Evolutionary conservation across 2,113 vertebrate genomes (phyloP).

Genomic region (Lagenorhynchus albirostris): DNA sequence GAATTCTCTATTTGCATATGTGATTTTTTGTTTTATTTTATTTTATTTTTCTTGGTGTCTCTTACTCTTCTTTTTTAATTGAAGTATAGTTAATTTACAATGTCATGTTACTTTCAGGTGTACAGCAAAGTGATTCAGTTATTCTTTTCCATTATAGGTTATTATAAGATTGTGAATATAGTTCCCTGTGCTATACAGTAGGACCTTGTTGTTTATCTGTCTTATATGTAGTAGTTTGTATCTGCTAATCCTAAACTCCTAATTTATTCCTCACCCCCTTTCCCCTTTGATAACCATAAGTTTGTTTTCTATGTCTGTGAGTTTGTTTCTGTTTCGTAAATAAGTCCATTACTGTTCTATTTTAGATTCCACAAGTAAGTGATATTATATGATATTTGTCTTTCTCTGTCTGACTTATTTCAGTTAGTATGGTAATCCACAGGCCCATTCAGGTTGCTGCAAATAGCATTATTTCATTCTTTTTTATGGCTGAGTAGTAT

Average conservation of each 20-base stretch:
- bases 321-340: not conserved
- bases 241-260: not conserved
- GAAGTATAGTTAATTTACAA: not conserved
- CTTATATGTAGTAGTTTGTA: not conserved
- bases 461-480: not conserved
- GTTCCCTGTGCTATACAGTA: not conserved
- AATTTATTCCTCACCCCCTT: not conserved
- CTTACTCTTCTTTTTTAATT: not conserved
- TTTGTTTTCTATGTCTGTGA: not conserved
- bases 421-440: not conserved
- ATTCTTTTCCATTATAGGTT: not conserved
- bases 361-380: not conserved
- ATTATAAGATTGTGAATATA: not conserved
- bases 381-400: not conserved
- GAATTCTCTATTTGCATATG: not conserved
- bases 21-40: not conserved
- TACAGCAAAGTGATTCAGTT: not conserved
- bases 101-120: not conserved
- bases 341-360: not conserved
- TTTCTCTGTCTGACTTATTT: not conserved
- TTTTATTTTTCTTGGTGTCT: not conserved
- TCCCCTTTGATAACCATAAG: not conserved
- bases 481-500: not conserved
- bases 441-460: not conserved
- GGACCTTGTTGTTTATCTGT: not conserved